phyloP scores from a whole-genome alignment of 2,797 vertebrate species.

The Scolopax rusticola region DNA sequence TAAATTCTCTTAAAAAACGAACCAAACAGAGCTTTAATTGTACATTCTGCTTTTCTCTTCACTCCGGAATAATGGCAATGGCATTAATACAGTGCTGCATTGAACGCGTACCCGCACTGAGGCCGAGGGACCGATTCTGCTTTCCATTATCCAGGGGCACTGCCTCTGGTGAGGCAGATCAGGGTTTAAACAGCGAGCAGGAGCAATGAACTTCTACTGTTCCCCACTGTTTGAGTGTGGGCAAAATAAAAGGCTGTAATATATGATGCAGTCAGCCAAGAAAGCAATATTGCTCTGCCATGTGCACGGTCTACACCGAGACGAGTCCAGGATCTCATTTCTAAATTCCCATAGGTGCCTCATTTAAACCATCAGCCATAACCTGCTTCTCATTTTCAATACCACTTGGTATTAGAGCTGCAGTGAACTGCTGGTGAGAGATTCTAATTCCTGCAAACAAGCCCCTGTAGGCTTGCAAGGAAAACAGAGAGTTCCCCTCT shows the following conservation, averaged over 20 bases:
- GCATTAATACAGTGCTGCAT: slow-evolving; percentile 6
- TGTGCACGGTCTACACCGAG: slow-evolving; percentile 35
- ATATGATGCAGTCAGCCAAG: slow-evolving; percentile 71
- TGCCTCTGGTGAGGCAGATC: slow-evolving; percentile 26
- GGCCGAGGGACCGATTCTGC: slow-evolving; percentile 23
- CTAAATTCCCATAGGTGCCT: slow-evolving; percentile 69
- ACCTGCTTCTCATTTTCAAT: slow-evolving; percentile 72
- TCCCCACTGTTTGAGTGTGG: slow-evolving; percentile 63
- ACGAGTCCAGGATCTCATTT: slow-evolving; percentile 68
- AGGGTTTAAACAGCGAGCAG: slow-evolving; percentile 39
- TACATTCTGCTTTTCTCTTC: slow-evolving; percentile 58
- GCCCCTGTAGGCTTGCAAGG: slow-evolving; percentile 69
- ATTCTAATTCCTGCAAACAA: slow-evolving; percentile 77
- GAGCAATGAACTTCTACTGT: slow-evolving; percentile 61
- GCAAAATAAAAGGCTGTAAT: slow-evolving; percentile 69
- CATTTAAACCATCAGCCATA: slow-evolving; percentile 74
- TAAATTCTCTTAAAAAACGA: slow-evolving; percentile 40
- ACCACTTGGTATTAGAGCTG: slow-evolving; percentile 71
- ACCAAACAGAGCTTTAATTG: slow-evolving; percentile 50
- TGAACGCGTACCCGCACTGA: not conserved
- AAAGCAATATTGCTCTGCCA: slow-evolving; percentile 73
- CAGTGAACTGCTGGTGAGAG: slow-evolving; percentile 72
- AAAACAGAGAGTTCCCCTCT: slow-evolving; percentile 68
- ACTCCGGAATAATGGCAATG: not conserved
- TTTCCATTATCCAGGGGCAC: slow-evolving; percentile 14